These are phyloP conservation scores for Vimba vimba DNA, from an alignment of 2,113 vertebrate species.

Conservation along the genomic window DNA sequence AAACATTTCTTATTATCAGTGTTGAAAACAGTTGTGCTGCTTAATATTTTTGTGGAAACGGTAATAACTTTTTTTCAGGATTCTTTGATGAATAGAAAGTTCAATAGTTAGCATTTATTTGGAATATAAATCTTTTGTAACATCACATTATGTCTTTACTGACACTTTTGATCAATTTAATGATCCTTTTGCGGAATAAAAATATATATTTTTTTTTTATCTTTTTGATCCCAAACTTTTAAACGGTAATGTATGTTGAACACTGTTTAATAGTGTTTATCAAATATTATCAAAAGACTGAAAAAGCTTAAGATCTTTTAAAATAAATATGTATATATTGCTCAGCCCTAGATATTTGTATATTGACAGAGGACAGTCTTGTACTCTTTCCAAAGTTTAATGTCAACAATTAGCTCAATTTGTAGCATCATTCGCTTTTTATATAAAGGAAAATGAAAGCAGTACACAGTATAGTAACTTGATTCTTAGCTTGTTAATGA, in stretches of 20 bases:
- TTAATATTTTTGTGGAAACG: not conserved
- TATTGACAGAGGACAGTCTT: not conserved
- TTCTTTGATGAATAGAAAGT: no score
- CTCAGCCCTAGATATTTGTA: not conserved
- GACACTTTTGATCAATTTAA: not conserved
- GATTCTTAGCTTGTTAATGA: not conserved
- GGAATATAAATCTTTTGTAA: not conserved
- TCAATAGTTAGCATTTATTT: no score
- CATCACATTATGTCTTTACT: not conserved
- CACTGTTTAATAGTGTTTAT: no score
- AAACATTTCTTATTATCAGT: not conserved
- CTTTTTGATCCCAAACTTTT: no score
- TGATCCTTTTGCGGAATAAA: not conserved
- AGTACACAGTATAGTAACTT: not conserved
- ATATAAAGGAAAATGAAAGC: not conserved
- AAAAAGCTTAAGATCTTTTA: no score
- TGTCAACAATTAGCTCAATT: not conserved
- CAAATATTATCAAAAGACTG: no score
- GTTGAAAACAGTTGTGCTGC: not conserved
- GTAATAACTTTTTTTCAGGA: not conserved
- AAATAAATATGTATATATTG: not conserved
- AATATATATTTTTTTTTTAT: no score
- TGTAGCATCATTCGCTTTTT: not conserved
- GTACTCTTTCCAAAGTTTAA: not conserved
- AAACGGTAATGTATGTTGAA: not conserved